These are phyloP conservation scores for Blera fallax DNA, from an alignment of 2,888 invertebrate genomes.

Conservation along the genomic window DNA sequence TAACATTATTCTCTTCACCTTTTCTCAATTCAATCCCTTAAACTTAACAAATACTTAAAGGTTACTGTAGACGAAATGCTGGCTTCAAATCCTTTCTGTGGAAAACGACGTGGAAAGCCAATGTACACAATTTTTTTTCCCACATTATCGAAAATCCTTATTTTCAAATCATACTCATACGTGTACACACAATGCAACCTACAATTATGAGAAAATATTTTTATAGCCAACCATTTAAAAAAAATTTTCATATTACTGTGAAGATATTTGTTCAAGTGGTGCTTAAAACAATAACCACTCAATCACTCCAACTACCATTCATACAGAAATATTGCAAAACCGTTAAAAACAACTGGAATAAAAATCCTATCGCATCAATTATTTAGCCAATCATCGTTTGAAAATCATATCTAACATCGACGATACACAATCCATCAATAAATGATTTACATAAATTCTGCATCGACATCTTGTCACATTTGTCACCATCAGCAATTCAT, in stretches of 20 bases:
- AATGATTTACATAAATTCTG: constrained; percentile 68
- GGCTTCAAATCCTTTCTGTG: too few relatives aligned
- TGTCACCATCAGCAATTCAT: constrained; percentile 63
- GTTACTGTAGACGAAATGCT: too few relatives aligned
- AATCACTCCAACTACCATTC: background rate
- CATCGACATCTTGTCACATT: constrained; percentile 67
- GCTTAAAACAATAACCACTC: background rate
- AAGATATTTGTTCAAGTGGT: background rate
- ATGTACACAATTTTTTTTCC: too few relatives aligned
- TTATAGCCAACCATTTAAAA: background rate
- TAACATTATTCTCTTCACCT: too few relatives aligned
- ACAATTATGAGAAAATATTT: too few relatives aligned
- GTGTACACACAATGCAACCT: too few relatives aligned
- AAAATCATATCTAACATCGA: constrained; percentile 58
- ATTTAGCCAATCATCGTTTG: constrained; percentile 63
- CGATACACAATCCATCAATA: constrained; percentile 65
- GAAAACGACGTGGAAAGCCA: too few relatives aligned
- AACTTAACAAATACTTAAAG: too few relatives aligned
- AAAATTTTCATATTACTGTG: background rate
- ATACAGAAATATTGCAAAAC: background rate
- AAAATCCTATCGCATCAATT: constrained; percentile 38
- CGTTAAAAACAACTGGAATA: constrained; percentile 15
- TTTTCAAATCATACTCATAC: too few relatives aligned
- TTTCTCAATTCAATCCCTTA: too few relatives aligned
- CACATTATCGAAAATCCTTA: too few relatives aligned